Evolutionary conservation across 2,888 invertebrate genomes (phyloP).

Genomic region (Coelinius sp.): DNA sequence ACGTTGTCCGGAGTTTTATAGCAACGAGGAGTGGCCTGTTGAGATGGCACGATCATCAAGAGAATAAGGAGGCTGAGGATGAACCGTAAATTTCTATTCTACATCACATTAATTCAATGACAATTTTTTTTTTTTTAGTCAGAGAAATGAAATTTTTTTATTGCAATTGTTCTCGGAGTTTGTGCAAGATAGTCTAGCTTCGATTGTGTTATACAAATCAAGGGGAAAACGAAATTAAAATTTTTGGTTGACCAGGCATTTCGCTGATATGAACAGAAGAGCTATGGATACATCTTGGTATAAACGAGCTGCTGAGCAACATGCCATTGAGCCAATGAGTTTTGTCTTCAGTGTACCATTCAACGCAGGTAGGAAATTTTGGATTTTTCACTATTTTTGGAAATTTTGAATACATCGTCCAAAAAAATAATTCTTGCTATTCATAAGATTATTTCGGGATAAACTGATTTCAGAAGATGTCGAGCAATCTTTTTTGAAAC

Average conservation of each 20-base stretch:
- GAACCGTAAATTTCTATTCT: slow-evolving; percentile 77
- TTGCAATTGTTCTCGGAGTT: slow-evolving; percentile 20
- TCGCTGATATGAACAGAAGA: slow-evolving; percentile 83
- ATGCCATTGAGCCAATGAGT: slow-evolving; percentile 87
- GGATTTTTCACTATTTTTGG: no score
- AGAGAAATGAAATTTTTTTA: slow-evolving; percentile 32
- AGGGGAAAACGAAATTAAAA: slow-evolving; percentile 40
- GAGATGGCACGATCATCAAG: slow-evolving; percentile 86
- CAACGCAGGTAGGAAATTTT: slow-evolving; percentile 73
- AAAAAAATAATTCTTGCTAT: no score
- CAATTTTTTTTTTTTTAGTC: slow-evolving; percentile 35
- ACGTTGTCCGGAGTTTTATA: slow-evolving; percentile 87
- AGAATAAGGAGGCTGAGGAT: slow-evolving; percentile 73
- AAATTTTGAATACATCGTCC: neutral
- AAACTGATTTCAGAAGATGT: no score
- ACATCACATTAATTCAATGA: slow-evolving; percentile 35
- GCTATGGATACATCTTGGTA: slow-evolving; percentile 94
- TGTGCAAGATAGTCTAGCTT: slow-evolving; percentile 2
- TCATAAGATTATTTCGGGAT: neutral
- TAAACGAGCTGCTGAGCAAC: slow-evolving; percentile 91
- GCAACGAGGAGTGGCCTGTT: slow-evolving; percentile 92
- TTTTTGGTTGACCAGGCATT: slow-evolving; percentile 75
- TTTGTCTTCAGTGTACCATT: slow-evolving; percentile 93
- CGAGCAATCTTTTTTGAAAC: no score
- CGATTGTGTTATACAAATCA: slow-evolving; percentile 33